A percentile compares a stretch with the other conserved stretches of the same genome.
phyloP scores from a whole-genome alignment of 2,797 vertebrate species.

The Eospalax fontanierii region DNA sequence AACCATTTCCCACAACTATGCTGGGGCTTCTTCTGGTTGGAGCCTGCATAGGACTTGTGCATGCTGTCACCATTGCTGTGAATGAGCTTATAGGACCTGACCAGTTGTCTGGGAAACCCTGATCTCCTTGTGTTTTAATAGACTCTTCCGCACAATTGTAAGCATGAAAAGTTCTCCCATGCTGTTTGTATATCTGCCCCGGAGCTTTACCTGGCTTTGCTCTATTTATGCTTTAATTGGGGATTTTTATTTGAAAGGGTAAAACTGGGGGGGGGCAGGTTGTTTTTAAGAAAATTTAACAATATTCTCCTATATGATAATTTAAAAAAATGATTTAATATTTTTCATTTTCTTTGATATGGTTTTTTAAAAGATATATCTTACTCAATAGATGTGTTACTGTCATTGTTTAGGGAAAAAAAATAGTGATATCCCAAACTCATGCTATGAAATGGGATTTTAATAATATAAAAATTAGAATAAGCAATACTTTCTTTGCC shows the following conservation, averaged over 20 bases:
- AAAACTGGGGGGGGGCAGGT: not conserved
- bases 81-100: too few species aligned
- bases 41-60: too few species aligned
- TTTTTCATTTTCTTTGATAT: conserved; percentile 22
- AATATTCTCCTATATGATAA: not conserved
- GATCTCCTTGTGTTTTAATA: not conserved
- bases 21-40: too few species aligned
- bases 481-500: conserved; percentile 37
- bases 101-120: too few species aligned
- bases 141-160: not conserved
- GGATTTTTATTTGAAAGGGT: not conserved
- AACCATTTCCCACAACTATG: too few species aligned
- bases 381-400: conserved; percentile 1
- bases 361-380: not conserved
- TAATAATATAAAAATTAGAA: conserved; percentile 32
- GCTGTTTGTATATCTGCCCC: not conserved
- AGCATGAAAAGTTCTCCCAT: not conserved
- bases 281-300: conserved; percentile 30
- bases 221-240: not conserved
- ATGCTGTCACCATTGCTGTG: too few species aligned
- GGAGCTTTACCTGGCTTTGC: not conserved
- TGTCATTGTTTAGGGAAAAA: not conserved
- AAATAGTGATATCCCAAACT: not conserved
- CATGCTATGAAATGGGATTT: not conserved
- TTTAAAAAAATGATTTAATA: conserved; percentile 36